Conservation (phyloP, 2,797 vertebrate species). For the Xiphophorus birchmanni region DNA sequence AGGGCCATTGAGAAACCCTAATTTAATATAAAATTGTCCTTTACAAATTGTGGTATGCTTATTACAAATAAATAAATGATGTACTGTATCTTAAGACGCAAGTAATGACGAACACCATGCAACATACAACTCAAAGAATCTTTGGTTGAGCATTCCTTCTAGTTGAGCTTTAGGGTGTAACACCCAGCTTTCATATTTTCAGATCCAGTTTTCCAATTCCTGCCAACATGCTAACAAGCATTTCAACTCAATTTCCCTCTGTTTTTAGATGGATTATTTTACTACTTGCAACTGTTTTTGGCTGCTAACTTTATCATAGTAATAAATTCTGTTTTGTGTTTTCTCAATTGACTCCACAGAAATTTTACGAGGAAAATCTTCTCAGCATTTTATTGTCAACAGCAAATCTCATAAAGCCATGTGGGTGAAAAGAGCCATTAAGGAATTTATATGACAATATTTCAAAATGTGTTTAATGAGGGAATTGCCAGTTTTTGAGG, state of each 20-base stretch:
- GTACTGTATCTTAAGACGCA: not conserved
- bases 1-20: too few relatives aligned
- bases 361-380: not conserved
- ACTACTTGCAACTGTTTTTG: not conserved
- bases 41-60: not conserved
- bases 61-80: not conserved
- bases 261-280: not conserved
- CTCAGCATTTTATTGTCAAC: not conserved
- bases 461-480: not conserved
- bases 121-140: not conserved
- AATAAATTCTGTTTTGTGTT: not conserved
- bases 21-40: not conserved
- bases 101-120: not conserved
- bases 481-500: constrained; percentile 5
- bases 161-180: not conserved
- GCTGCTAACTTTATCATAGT: not conserved
- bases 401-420: not conserved
- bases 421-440: not conserved
- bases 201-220: not conserved
- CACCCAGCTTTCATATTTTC: not conserved
- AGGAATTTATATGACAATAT: constrained; percentile 5
- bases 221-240: not conserved
- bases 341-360: not conserved
- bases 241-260: not conserved
- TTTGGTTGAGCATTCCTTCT: not conserved